Base-by-base conservation (phyloP, 2,797 vertebrate species). In the Enteromius afrohamiltoni region DNA sequence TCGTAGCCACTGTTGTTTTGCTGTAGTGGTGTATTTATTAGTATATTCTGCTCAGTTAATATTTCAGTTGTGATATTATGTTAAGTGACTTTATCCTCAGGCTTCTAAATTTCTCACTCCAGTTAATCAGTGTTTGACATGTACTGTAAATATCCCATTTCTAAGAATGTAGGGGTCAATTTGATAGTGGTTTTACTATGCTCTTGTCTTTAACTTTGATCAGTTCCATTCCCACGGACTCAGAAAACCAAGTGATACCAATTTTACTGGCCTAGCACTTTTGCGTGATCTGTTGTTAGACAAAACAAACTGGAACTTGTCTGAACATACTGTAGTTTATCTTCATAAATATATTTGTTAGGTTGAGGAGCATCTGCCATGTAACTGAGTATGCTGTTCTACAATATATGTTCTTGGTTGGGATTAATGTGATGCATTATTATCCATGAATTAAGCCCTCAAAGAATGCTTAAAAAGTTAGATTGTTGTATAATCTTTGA, bases 311-410 rank as follows among this genome's bases (percentile, higher is more conserved):
- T 75, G 11, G 26, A 77, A 75, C 19, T 64, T 34, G 37, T 77
- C 77, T 82, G 85, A 86, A 86, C 69, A 85, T 88, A 85, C 55
- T 68, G 78, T 83, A 81, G 55, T 49, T 75, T 83, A 51, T 21
- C 37, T 19, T 79, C 78, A 62, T 74, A 55, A 64, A 60, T 78
- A 58, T 45, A 40, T 65, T 69, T 29, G 31, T 84, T 62, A 58
- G 17, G 37, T 62, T 69, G 23, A 62, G 67, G 62, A 82, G 79
- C 74, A 67, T 79, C 77, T 75, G 45, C 69, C 80, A 80, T 86
- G 47, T 73, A 42, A 82, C 51, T 78, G 77, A 80, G 73, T 80
- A 71, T 80, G 80, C 47, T 83, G 69, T 86, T 81, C 71, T 83
- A 34, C 47, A 23, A 79, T 78, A 78, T 37, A 78, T 82, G 80